phyloP scores from a whole-genome alignment of 2,113 vertebrate species.

The Danio rerio region GRCz12tu NC_133193.1:18681501-18682000 shows the following conservation, averaged over 20 bases:
- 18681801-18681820: neutral
- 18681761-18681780: constrained; percentile 69
- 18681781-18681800: neutral
- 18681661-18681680: constrained; percentile 81
- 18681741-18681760: constrained; percentile 73
- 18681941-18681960: no score
- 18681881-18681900: neutral
- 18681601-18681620: neutral
- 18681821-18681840: neutral
- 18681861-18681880: neutral
- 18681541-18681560: neutral
- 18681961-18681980: no score
- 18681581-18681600: neutral
- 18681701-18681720: constrained; percentile 71
- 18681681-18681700: constrained; percentile 88
- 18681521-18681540: neutral
- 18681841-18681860: neutral
- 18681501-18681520: neutral
- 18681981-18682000: no score
- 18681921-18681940: no score
- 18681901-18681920: no score
- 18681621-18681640: constrained; percentile 63
- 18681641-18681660: constrained; percentile 54
- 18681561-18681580: neutral
- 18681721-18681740: constrained; percentile 70